Conservation (phyloP, 1,140 invertebrate species). For the Phocides pigmalion region DNA sequence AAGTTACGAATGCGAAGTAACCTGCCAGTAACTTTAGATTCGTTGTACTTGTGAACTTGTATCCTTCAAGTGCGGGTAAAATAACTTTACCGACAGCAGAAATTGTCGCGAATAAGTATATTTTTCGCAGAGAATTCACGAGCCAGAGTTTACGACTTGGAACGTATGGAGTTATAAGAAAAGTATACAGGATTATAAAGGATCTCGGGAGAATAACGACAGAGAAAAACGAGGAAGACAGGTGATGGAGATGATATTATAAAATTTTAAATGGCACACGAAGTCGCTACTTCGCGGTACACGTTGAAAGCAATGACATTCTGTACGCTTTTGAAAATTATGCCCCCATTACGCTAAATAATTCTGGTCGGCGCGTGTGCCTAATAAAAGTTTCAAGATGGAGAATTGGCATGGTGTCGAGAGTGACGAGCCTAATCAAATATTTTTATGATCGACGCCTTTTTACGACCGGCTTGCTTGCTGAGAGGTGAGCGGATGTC, state of each 20-base stretch:
- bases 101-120: slow-evolving; percentile 32
- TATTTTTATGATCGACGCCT: slow-evolving; percentile 81
- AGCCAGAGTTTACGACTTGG: slow-evolving; percentile 27
- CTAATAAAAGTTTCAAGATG: slow-evolving; percentile 70
- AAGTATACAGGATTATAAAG: slow-evolving; percentile 31
- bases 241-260: slow-evolving; percentile 36
- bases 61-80: slow-evolving; percentile 19
- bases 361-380: slow-evolving; percentile 50
- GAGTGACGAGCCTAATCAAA: slow-evolving; percentile 72
- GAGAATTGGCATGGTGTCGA: slow-evolving; percentile 58
- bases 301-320: slow-evolving; percentile 27
- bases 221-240: slow-evolving; percentile 21
- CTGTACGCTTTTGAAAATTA: slow-evolving; percentile 47
- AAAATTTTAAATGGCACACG: slow-evolving; percentile 37
- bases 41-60: slow-evolving; percentile 25
- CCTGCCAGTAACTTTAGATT: slow-evolving; percentile 26
- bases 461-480: slow-evolving; percentile 67
- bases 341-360: slow-evolving; percentile 58
- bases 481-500: slow-evolving; percentile 46
- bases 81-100: slow-evolving; percentile 33
- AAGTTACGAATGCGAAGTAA: slow-evolving; percentile 24
- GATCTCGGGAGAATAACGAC: slow-evolving; percentile 25
- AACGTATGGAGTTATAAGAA: slow-evolving; percentile 32
- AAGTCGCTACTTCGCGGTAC: slow-evolving; percentile 2
- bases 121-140: slow-evolving; percentile 18